Evolutionary conservation across 37 sponge, comb jelly and placozoan species (phyloP), one percentile per base, ranked within the genome.

Genomic region (Hexactinellida sp.): DNA sequence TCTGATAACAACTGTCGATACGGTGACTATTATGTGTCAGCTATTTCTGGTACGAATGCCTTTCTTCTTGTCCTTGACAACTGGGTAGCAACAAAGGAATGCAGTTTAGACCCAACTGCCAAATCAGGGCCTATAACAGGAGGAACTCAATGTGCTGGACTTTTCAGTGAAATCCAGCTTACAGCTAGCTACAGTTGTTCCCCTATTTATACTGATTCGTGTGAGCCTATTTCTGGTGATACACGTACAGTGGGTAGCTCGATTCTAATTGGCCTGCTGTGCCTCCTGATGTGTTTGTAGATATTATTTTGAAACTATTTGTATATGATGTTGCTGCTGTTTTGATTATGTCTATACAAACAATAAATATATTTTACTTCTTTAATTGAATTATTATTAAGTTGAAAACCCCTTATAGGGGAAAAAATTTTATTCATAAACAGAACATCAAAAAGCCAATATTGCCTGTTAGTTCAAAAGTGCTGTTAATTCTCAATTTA

Each of bases 11-110:
- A n/a, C 34, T 63, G 76, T 28, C 25, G 30, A n/a, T 63, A 63
- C 13, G 76, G 76, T 21, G 76, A 63, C 76, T 63, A 63, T n/a
- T 63, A 63, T n/a, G 28, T 63, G 13, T 63, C 76, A 63, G 76
- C 76, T 25, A 63, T 63, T n/a, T 25, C 21, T n/a, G 76, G 76
- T 7, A 63, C 76, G 3, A 63, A 63, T 63, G 76, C 76, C 25
- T 63, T 25, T 28, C 76, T 63, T 7, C 76, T 63, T 23, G 76
- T 63, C 19, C 76, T 63, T 10, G 13, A 63, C 30, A n/a, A 63
- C 30, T 63, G 76, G 76, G 13, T 23, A 7, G 13, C 3, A 23
- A 3, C 21, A 63, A n/a, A 21, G 76, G 30, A 63, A 25, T 63
- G 30, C 34, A 7, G 5, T 5, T 63, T n/a, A n/a, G 76, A 63